Evolutionary conservation across 2,888 invertebrate genomes (phyloP), one percentile per base, ranked within the genome.

Genomic region (Margaritifera margaritifera): DNA sequence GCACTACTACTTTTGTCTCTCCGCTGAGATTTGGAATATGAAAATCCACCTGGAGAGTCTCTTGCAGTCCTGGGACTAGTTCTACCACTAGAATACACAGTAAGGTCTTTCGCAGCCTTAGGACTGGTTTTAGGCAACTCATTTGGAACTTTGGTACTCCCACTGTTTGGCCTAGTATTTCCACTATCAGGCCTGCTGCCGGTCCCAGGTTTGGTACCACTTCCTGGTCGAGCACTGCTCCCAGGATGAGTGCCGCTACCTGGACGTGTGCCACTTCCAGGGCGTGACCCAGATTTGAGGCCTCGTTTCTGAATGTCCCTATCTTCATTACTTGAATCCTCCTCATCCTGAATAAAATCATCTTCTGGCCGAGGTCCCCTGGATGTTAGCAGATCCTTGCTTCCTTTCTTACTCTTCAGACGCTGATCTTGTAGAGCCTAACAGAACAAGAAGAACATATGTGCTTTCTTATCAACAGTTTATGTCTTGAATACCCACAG

Each of bases 341-440:
- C 81, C 53, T 78, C 78, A 68, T 77, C 74, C 50, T 81, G 77
- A 66, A 84, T 71, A 71, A 86, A 87, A 70, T 86, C 87, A 58
- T 85, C 83, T 65, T 85, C 87, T 0, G 82, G 83, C 31, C 82
- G 71, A 3, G 86, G 83, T 3, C 87, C 87, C 63, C 85, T 70
- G 27, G 73, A 67, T 53, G 75, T 73, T 22, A 63, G 54, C 25
- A 24, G 22, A 24, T 65, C 68, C 54, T 66, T 71, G 20, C 20
- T 52, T 56, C 62, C 62, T 42, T 42, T 42, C 42, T 42, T 42
- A 42, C 11, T 42, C 42, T 42, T 42, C 42, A 42, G 15, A 42
- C 42, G 42, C 11, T 42, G 42, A 42, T 42, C 42, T 42, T 42
- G 42, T 42, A 11, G 42, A 42, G 42, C 42, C 42, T 42, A 42